Percentiles rank a stretch among this genome's conserved stretches.
Conservation (phyloP, 2,888 invertebrate genomes). For the Drosophila pseudotalamancana region DNA sequence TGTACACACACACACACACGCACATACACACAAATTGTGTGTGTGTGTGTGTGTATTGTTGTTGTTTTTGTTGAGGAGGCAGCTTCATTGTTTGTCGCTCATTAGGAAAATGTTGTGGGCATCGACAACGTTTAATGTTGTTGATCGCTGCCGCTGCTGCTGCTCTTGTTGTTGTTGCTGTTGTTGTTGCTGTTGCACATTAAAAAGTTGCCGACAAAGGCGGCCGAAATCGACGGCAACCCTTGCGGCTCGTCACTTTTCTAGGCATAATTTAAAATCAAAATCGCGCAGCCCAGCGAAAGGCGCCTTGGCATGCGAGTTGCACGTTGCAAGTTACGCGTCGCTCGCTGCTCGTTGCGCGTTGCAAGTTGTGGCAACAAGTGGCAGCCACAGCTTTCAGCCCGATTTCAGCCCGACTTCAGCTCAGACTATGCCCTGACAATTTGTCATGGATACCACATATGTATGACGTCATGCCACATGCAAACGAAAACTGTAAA, state of each 20-base stretch:
- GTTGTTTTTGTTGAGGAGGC: slow-evolving; percentile 8
- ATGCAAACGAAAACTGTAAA: slow-evolving; percentile 2
- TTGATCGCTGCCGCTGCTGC: slow-evolving; percentile 4
- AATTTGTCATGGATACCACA: slow-evolving; percentile 48
- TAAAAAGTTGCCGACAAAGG: slow-evolving; percentile 45
- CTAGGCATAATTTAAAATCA: slow-evolving; percentile 59
- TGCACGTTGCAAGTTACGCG: slow-evolving; percentile 8
- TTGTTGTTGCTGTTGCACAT: slow-evolving; percentile 4
- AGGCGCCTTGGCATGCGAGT: slow-evolving; percentile 63
- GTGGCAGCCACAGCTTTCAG: slow-evolving; percentile 13
- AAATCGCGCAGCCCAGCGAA: slow-evolving; percentile 59
- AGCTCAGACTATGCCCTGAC: slow-evolving; percentile 16
- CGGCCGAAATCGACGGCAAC: slow-evolving; percentile 14
- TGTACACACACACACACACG: slow-evolving; percentile 16
- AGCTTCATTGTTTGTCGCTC: slow-evolving; percentile 70
- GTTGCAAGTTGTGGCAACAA: slow-evolving; percentile 38
- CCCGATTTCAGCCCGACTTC: no score
- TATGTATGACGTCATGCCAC: slow-evolving; percentile 51
- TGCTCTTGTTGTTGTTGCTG: slow-evolving; percentile 11
- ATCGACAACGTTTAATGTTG: slow-evolving; percentile 44
- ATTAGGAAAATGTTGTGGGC: slow-evolving; percentile 75
- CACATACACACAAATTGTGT: background rate
- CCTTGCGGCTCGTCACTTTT: slow-evolving; percentile 22
- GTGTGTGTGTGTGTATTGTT: background rate
- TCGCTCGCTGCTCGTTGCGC: slow-evolving; percentile 38